Conservation (phyloP, 2,113 vertebrate species). For the Ameiurus melas region DNA sequence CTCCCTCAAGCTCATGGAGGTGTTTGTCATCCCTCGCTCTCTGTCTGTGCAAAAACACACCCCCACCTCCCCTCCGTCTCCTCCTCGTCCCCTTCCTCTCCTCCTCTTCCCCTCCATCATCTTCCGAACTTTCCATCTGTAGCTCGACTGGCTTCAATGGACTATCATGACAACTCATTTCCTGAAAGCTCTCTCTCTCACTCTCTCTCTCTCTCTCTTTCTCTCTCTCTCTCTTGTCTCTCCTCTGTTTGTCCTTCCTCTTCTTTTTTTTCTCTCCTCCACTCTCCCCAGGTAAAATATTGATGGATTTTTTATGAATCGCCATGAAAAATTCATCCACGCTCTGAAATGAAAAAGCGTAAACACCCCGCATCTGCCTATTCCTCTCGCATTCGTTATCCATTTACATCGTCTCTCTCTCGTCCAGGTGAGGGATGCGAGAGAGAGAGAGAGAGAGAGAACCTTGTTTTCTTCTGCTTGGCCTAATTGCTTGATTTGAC, state of each 20-base stretch:
- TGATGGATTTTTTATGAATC: conserved; percentile 84
- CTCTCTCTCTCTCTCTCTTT: conserved; percentile 38
- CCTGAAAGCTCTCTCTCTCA: conserved; percentile 58
- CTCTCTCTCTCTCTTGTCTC: conserved; percentile 7
- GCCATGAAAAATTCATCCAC: conserved; percentile 83
- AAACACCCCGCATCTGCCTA: conserved; percentile 77
- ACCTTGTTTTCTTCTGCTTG: conserved; percentile 71
- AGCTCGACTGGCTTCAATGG: conserved; percentile 74
- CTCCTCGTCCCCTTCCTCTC: not conserved
- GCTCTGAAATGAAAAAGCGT: conserved; percentile 80
- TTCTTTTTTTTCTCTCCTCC: conserved; percentile 53
- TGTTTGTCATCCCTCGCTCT: conserved; percentile 19
- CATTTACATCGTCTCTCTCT: conserved; percentile 60
- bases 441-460: conserved; percentile 27
- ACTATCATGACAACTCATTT: conserved; percentile 78
- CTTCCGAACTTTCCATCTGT: conserved; percentile 24
- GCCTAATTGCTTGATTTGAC: conserved; percentile 79
- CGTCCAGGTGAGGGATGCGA: not conserved
- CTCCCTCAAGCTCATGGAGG: conserved; percentile 64
- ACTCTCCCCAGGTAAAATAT: conserved; percentile 80
- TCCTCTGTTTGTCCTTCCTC: not conserved
- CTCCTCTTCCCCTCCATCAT: not conserved
- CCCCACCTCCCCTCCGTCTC: conserved; percentile 59
- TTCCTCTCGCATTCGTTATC: conserved; percentile 76
- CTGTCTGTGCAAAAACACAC: conserved; percentile 48